These are phyloP conservation scores for Zosterops borbonicus DNA, from an alignment of 2,113 vertebrate species.

Conservation along the genomic window DNA sequence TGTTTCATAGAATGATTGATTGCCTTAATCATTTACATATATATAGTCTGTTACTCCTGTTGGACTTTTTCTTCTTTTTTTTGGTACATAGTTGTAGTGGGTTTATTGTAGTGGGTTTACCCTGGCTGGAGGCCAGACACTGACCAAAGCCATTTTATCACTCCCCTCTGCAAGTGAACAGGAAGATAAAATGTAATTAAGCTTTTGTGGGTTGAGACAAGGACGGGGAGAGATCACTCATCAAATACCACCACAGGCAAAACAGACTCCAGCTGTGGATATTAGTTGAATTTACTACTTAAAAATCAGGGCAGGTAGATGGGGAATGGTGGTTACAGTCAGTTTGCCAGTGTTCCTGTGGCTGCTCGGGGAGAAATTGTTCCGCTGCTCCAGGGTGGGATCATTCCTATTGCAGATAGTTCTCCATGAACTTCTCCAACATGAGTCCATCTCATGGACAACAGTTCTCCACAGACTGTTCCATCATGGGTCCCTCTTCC, in stretches of 20 bases:
- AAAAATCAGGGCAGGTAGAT: not conserved
- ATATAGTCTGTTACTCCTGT: not conserved
- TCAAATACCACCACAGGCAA: not conserved
- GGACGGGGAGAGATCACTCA: not conserved
- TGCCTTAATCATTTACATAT: not conserved
- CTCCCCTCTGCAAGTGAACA: not conserved
- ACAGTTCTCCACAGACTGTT: not conserved
- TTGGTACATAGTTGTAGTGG: not conserved
- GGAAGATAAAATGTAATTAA: not conserved
- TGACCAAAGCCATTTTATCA: not conserved
- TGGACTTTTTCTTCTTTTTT: not conserved
- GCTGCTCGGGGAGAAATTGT: not conserved
- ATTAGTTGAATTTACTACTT: not conserved
- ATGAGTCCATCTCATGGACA: no score
- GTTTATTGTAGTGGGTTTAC: not conserved
- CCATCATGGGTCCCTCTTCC: not conserved
- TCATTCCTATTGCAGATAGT: not conserved
- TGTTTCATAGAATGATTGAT: not conserved
- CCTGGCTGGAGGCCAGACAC: not conserved
- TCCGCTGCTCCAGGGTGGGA: not conserved
- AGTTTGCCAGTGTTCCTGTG: not conserved
- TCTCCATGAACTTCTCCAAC: not conserved
- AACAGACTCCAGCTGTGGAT: not conserved
- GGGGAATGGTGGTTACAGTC: fast-evolving
- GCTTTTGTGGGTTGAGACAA: not conserved